These are phyloP conservation scores for Myotis daubentonii DNA, from an alignment of 2,797 vertebrate genomes.

Conservation along the genomic window DNA sequence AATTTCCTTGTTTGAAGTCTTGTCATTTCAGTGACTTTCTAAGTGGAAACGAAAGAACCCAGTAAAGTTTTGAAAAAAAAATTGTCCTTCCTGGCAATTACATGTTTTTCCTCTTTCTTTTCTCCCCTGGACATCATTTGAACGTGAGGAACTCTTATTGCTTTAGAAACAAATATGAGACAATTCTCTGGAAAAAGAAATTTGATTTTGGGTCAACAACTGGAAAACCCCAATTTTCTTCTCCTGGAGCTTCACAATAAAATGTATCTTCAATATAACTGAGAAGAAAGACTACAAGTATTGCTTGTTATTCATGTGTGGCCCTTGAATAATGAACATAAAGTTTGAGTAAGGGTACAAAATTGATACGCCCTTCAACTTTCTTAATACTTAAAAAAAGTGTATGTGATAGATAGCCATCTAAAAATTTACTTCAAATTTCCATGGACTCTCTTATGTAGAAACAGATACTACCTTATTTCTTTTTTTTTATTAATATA, in stretches of 20 bases:
- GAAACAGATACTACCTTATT: slow-evolving; percentile 38
- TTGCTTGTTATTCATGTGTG: background rate
- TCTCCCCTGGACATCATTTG: background rate
- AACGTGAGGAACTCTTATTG: background rate
- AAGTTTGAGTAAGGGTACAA: background rate
- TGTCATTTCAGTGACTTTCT: slow-evolving; percentile 32
- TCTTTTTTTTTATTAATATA: too few relatives aligned
- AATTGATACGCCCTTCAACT: background rate
- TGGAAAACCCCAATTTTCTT: background rate
- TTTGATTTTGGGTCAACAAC: background rate
- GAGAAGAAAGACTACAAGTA: background rate
- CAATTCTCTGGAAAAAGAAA: slow-evolving; percentile 34
- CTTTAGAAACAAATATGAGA: slow-evolving; percentile 13
- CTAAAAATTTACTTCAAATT: slow-evolving; percentile 67
- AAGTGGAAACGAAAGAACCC: slow-evolving; percentile 57
- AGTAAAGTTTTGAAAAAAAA: slow-evolving; percentile 55
- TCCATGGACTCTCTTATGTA: slow-evolving; percentile 42
- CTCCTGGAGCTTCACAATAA: background rate
- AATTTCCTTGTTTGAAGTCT: slow-evolving; percentile 60
- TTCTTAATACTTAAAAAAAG: slow-evolving; percentile 3
- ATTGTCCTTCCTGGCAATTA: slow-evolving; percentile 36
- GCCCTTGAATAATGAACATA: background rate
- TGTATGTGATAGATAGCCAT: background rate
- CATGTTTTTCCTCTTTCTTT: background rate
- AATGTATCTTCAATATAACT: background rate